phyloP scores from a whole-genome alignment of 2,113 vertebrate species.

The Eurypyga helias region DNA sequence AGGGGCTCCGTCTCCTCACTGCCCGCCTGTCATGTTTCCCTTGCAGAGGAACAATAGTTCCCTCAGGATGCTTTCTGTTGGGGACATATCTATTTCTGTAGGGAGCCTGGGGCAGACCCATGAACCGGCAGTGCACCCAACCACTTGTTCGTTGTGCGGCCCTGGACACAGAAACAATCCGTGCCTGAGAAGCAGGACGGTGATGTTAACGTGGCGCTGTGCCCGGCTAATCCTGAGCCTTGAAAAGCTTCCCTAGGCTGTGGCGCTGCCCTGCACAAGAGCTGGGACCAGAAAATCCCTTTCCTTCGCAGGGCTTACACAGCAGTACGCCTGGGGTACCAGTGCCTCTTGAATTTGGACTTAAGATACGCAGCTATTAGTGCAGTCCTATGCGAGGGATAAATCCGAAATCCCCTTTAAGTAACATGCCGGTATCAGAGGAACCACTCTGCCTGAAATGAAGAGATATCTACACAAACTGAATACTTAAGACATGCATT shows the following conservation, averaged over 20 bases:
- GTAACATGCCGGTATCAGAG: background rate
- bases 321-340: background rate
- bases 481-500: background rate
- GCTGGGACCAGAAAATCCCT: background rate
- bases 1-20: background rate
- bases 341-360: background rate
- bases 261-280: background rate
- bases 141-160: background rate
- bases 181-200: background rate
- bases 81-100: background rate
- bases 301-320: background rate
- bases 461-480: background rate
- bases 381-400: background rate
- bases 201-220: background rate
- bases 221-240: background rate
- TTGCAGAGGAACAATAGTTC: background rate
- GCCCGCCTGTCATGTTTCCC: background rate
- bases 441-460: background rate
- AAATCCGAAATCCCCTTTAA: background rate
- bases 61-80: background rate
- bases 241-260: background rate
- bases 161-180: background rate
- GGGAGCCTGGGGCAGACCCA: background rate
- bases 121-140: fast-evolving
- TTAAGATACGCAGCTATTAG: background rate